Base-by-base conservation (phyloP, 1,140 invertebrate species). In the Lithobius niger region DNA sequence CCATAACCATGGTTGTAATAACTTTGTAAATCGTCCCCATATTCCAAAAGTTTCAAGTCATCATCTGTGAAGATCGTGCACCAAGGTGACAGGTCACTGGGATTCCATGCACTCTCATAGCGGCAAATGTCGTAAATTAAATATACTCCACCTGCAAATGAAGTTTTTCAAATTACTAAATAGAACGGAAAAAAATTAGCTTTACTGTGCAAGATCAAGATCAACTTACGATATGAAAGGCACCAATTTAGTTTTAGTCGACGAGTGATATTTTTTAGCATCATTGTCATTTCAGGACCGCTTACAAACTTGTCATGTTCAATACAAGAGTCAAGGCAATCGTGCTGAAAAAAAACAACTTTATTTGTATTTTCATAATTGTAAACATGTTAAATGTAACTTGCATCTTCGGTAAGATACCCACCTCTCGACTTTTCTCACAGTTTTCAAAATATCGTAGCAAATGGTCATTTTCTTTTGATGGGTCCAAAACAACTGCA, bases 1-100 rank as follows among this genome's bases (percentile, higher is more conserved):
- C 84, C 88, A 71, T 88, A 88, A n/a, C 86, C 85, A 73, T 91
- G 84, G 55, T 81, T 73, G 81, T 82, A 91, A 67, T 88, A 93
- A 66, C 86, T 81, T 72, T 85, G 78, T 36, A 93, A 64, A 72
- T 93, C 88, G 65, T 82, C 77, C 22, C 74, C 73, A 67, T 86
- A 93, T 69, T 91, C 86, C 52, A 88, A 61, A 61, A 78, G 73
- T 58, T 78, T 72, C 0, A 87, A 69, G 60, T 88, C 83, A 43
- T 82, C 76, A 55, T 78, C 78, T 48, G 74, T 77, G 62, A 88
- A 85, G 15, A 76, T 66, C 48, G 70, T 71, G 69, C 82, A 84
- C 83, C 83, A 85, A 0, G 81, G 80, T 0, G 86, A 89, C 24
- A 69, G 64, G 16, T 63, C 65, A 40, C 73, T 67, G 55, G 76